Evolutionary conservation across 1,140 invertebrate species (phyloP).

Genomic region (Lutraria rhynchaena): DNA sequence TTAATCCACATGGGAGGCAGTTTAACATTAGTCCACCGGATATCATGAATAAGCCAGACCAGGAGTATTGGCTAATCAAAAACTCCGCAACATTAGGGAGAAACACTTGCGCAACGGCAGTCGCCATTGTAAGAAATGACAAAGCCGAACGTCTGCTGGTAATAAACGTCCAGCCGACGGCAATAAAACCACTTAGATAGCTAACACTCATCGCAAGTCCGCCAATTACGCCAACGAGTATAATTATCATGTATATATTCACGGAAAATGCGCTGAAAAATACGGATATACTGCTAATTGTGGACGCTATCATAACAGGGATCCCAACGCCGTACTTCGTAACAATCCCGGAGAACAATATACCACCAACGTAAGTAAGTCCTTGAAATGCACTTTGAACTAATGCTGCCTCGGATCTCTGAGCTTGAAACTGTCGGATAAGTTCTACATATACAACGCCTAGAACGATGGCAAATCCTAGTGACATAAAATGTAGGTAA

Average conservation of each 20-base stretch:
- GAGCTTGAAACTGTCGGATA: slow-evolving; percentile 32
- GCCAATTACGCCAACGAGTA: slow-evolving; percentile 19
- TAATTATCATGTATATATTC: slow-evolving; percentile 46
- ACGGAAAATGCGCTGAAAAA: slow-evolving; percentile 33
- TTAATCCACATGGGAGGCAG: slow-evolving; percentile 31
- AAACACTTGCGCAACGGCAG: slow-evolving; percentile 16
- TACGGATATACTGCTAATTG: neutral
- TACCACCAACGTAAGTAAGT: slow-evolving; percentile 33
- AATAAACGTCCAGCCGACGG: slow-evolving; percentile 35
- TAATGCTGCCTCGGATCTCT: neutral
- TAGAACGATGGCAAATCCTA: slow-evolving; percentile 21
- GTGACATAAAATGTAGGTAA: slow-evolving; percentile 46
- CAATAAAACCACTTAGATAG: slow-evolving; percentile 43
- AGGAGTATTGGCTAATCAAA: slow-evolving; percentile 4
- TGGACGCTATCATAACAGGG: slow-evolving; percentile 33
- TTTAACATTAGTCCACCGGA: slow-evolving; percentile 20
- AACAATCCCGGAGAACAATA: slow-evolving; percentile 17
- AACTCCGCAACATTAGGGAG: slow-evolving; percentile 18
- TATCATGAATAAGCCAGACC: slow-evolving; percentile 20
- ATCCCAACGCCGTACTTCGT: slow-evolving; percentile 17
- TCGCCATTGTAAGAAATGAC: slow-evolving; percentile 34
- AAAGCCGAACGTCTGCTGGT: slow-evolving; percentile 32
- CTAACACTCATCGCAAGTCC: slow-evolving; percentile 45
- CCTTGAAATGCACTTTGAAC: slow-evolving; percentile 46
- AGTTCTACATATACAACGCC: slow-evolving; percentile 49